Base-by-base conservation (phyloP, 2,888 invertebrate species). In the Anthrax anthrax region DNA sequence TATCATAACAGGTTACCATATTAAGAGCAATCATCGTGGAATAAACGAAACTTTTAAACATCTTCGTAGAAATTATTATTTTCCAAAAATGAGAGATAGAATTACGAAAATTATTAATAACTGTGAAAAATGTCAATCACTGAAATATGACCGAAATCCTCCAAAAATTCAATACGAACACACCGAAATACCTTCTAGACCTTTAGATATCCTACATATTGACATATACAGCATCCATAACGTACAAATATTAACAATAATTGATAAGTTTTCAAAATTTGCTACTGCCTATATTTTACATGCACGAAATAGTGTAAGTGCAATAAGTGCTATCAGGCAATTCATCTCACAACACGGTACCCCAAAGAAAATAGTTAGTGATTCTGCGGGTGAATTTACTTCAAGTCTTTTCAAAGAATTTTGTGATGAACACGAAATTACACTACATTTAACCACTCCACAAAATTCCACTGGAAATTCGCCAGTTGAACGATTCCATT, bases 71-170 rank as follows among this genome's bases (percentile, higher is more conserved):
- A 16, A 46, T 23, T 37, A 41, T 16, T 51, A 49, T 19, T 49
- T 51, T 19, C 48, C 48, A 3, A 47, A 48, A 17, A 49, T 51
- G 47, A 46, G 44, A 40, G 37, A 44, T 5, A 48, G 40, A 38
- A 51, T 51, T n/a, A 46, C 42, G 5, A 38, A 46, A 44, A 48
- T 41, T 39, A 32, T 50, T 9, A 50, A 45, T 38, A 39, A 43
- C 19, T 49, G 49, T 29, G 40, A 48, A 12, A 46, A 29, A 37
- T 48, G 48, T 17, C 42, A 46, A 16, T 44, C 43, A 1, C n/a
- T 52, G 12, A 53, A 51, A 47, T 51, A 53, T 39, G 49, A 52
- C 32, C 43, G 53, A 44, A 44, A 52, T 19, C 49, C 53, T 18
- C 48, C 46, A 23, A 52, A 51, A 46, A 29, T 42, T 4, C 48